Evolutionary conservation across 2,888 invertebrate species (phyloP).

Genomic region (Drosophila eohydei): DNA sequence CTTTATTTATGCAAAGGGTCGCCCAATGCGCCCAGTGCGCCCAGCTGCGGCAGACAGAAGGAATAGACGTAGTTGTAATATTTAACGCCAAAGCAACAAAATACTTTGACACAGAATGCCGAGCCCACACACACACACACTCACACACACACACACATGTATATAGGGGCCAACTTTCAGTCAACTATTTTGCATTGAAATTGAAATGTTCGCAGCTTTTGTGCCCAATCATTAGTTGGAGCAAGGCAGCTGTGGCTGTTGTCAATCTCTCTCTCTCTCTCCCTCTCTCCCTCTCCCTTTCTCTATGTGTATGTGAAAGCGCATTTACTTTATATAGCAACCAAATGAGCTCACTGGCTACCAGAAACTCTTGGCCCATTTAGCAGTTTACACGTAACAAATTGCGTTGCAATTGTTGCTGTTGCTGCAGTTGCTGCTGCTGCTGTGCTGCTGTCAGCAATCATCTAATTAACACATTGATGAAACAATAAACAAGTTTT

Average conservation of each 20-base stretch:
- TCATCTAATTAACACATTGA: slow-evolving; percentile 8
- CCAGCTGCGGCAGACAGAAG: slow-evolving; percentile 31
- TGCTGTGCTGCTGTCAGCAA: slow-evolving; percentile 10
- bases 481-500: too few species aligned
- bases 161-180: slow-evolving; percentile 18
- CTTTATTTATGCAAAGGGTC: too few species aligned
- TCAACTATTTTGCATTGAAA: slow-evolving; percentile 73
- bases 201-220: slow-evolving; percentile 71
- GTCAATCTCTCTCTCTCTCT: not conserved
- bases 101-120: slow-evolving; percentile 37
- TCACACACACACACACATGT: not conserved
- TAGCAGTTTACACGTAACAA: slow-evolving; percentile 13
- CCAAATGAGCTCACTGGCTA: slow-evolving; percentile 14
- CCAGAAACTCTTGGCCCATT: slow-evolving; percentile 14
- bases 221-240: slow-evolving; percentile 45
- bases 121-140: slow-evolving; percentile 9
- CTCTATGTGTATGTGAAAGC: not conserved
- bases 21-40: not conserved
- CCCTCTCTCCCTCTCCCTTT: not conserved
- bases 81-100: slow-evolving; percentile 57
- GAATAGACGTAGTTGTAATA: slow-evolving; percentile 62
- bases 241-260: slow-evolving; percentile 2
- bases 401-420: slow-evolving; percentile 15
- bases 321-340: slow-evolving; percentile 17
- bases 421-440: slow-evolving; percentile 8